Evolutionary conservation across 2,888 invertebrate genomes (phyloP), one percentile per base, ranked within the genome.

Genomic region (Mythimna ferrago): DNA sequence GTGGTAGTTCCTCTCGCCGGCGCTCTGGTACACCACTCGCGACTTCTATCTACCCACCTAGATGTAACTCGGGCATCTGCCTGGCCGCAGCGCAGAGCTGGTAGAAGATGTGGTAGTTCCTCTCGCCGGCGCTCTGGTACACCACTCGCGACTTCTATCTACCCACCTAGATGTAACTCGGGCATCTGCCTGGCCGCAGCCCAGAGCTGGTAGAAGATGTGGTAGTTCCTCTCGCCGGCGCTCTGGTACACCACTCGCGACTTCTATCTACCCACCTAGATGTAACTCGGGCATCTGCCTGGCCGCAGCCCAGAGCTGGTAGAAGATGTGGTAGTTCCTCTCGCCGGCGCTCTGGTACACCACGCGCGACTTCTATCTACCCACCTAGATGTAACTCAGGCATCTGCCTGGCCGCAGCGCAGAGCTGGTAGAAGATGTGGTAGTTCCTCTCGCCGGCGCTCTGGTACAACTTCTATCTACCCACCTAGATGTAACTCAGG

Each of bases 1-100:
- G 91, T 99, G 99, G 93, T 99, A 99, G 94, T 99, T 99, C 89
- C 99, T 96, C 94, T 99, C 99, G 0, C 98, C 98, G 1, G 97
- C 94, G 0, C 32, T 32, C 32, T 32, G 32, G 32, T 32, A 32
- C 32, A n/a, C n/a, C n/a, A n/a, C n/a, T 38, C 99, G 96, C 0
- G 99, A 41, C 1, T 41, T 41, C 10, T 41, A 9, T 26, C 35
- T 19, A 54, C 95, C 95, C 87, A 98, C 98, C 97, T 80, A 98
- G 94, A 80, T 97, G 95, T 78, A 99, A 93, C 77, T 98, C 97
- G 0, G 98, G 97, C 90, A 91, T 97, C 69, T 97, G 57, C 60
- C 77, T 76, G 0, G 98, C 96, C 3, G 98, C 98, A 0, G 3
- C 32, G 32, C 32, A 32, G 32, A 32, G 32, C 32, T 32, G 32